phyloP scores from a whole-genome alignment of 2,797 vertebrate species.

The Semotilus atromaculatus region DNA sequence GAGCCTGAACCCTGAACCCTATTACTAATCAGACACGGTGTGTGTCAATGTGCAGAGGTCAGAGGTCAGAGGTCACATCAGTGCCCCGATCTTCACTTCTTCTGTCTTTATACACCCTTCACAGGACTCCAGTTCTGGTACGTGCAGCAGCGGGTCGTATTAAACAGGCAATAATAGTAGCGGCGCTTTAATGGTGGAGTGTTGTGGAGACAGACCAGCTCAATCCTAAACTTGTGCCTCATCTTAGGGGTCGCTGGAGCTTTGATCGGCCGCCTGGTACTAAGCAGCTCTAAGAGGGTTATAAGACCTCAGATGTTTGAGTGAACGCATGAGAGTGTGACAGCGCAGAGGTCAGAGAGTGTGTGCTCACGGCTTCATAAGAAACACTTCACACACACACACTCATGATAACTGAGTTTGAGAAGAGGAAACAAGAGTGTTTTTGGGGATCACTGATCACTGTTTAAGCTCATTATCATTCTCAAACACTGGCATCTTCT shows the following conservation, averaged over 20 bases:
- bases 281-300: slow-evolving; percentile 83
- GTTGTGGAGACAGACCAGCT: slow-evolving; percentile 71
- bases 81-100: slow-evolving; percentile 18
- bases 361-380: slow-evolving; percentile 58
- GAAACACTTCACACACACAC: slow-evolving; percentile 47
- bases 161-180: slow-evolving; percentile 37
- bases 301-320: slow-evolving; percentile 79
- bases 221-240: slow-evolving; percentile 80
- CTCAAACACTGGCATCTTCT: neutral
- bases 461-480: neutral
- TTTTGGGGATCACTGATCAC: neutral
- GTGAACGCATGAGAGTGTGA: slow-evolving; percentile 78
- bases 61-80: slow-evolving; percentile 4
- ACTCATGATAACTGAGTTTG: neutral
- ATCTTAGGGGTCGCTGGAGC: slow-evolving; percentile 78
- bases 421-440: neutral
- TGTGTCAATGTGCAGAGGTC: neutral
- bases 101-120: neutral
- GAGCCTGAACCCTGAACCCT: neutral
- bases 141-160: neutral
- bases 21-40: neutral
- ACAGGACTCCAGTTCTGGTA: neutral
- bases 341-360: slow-evolving; percentile 71
- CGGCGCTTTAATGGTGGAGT: slow-evolving; percentile 66
- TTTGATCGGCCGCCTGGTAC: slow-evolving; percentile 85